Base-by-base conservation (phyloP, 2,888 invertebrate species). In the Margaritifera margaritifera region DNA sequence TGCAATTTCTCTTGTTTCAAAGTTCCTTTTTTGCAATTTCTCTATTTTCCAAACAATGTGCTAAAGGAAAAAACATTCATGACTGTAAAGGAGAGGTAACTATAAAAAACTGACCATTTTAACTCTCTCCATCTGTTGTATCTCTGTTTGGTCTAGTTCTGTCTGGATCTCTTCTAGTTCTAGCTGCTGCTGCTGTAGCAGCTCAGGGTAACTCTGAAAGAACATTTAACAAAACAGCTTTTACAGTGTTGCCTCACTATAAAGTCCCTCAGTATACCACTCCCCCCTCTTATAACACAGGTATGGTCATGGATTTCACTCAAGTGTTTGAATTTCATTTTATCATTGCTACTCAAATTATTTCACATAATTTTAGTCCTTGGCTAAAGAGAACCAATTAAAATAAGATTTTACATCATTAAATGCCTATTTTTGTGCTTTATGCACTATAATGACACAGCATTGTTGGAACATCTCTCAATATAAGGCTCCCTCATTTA, bases 101-200 rank as follows among this genome's bases (percentile, higher is more conserved):
- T 19, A 20, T 22, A 50, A 50, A n/a, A 27, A 19, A 65, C 69
- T 71, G 61, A 87, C 87, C 81, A 83, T 74, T 56, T 76, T 72
- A 4, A 86, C 65, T 71, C 80, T 81, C 61, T 82, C 80, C 27
- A 88, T 71, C 64, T 85, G 81, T 64, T 82, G 79, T 18, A 86
- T 76, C 69, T 87, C 88, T 15, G 77, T 75, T 42, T 82, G 78
- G 65, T 88, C 88, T 25, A 86, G 68, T 42, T 87, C 84, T 27
- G 70, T 74, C 58, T 77, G 73, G 0, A 80, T 72, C 6, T 79
- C 78, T 54, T 86, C 86, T 58, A 72, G 67, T 62, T 87, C 85
- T 50, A 66, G 61, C 55, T 85, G 82, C 31, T 87, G 87, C 57
- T 81, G 77, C 61, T 79, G 77, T 72, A 84, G 22, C 65, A 88